Percentiles rank a stretch among this genome's conserved stretches.
phyloP scores from a whole-genome alignment of 2,888 invertebrate species.

The Dynastes maya region DNA sequence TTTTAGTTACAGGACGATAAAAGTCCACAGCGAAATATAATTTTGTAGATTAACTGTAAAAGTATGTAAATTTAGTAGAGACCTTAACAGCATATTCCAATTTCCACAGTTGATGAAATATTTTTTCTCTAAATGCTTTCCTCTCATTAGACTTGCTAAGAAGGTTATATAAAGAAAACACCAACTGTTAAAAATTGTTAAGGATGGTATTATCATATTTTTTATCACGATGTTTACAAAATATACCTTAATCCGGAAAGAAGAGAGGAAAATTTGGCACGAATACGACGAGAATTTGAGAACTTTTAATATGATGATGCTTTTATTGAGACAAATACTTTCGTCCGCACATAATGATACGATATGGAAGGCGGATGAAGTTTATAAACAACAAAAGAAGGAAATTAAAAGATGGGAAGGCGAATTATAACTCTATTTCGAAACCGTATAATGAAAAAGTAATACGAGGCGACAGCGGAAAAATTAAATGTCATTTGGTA shows the following conservation, averaged over 20 bases:
- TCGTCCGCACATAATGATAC: not conserved
- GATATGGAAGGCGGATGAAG: not conserved
- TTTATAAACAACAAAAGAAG: not conserved
- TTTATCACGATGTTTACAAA: conserved; percentile 8
- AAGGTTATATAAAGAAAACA: conserved; percentile 19
- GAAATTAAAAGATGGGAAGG: not conserved
- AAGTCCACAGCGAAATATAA: not conserved
- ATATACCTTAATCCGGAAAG: not conserved
- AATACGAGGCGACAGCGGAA: too few relatives aligned
- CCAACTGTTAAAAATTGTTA: conserved; percentile 14
- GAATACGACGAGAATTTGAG: not conserved
- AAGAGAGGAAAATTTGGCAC: not conserved
- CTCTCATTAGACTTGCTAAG: conserved; percentile 29
- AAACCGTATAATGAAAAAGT: too few relatives aligned
- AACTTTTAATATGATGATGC: not conserved
- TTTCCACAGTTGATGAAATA: conserved; percentile 2
- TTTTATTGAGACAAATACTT: conserved; percentile 12
- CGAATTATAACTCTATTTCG: too few relatives aligned
- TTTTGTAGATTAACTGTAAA: not conserved
- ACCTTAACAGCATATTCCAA: not conserved
- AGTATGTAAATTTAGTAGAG: conserved; percentile 29
- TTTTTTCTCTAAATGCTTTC: not conserved
- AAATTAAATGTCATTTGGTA: too few relatives aligned
- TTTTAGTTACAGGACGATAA: too few relatives aligned
- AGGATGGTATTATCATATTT: conserved; percentile 9